phyloP scores from a whole-genome alignment of 2,797 vertebrate genomes.

The Euthynnus affinis region DNA sequence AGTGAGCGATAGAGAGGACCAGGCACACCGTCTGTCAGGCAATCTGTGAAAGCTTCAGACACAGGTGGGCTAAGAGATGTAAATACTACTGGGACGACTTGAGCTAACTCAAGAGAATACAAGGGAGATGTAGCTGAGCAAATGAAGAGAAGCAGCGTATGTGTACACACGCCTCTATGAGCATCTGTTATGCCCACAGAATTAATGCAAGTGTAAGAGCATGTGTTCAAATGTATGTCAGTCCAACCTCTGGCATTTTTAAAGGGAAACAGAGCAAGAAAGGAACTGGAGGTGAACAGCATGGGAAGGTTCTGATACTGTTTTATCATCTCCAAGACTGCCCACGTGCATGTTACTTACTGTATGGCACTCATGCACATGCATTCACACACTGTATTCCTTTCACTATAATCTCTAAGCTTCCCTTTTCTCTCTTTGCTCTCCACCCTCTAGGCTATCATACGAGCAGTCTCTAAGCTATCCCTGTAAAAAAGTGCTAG shows the following conservation, averaged over 20 bases:
- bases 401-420: neutral
- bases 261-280: neutral
- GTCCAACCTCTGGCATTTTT: neutral
- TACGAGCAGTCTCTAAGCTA: conserved; percentile 2
- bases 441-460: neutral
- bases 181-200: conserved; percentile 53
- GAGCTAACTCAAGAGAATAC: conserved; percentile 34
- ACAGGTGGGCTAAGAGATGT: conserved; percentile 64
- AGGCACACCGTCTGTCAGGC: conserved; percentile 59
- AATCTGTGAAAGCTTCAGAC: conserved; percentile 53
- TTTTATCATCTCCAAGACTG: neutral
- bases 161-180: conserved; percentile 36
- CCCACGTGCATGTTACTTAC: neutral
- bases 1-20: conserved; percentile 38
- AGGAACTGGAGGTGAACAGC: neutral
- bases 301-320: neutral
- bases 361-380: neutral
- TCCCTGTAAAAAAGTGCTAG: conserved; percentile 20
- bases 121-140: conserved; percentile 31
- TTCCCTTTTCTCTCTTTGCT: conserved; percentile 12
- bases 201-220: conserved; percentile 23
- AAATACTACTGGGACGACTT: conserved; percentile 49
- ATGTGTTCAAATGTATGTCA: conserved; percentile 15
- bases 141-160: conserved; percentile 35
- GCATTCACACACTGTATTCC: neutral